Conservation (phyloP, 2,888 invertebrate species). For the Strigamia maritima region DNA sequence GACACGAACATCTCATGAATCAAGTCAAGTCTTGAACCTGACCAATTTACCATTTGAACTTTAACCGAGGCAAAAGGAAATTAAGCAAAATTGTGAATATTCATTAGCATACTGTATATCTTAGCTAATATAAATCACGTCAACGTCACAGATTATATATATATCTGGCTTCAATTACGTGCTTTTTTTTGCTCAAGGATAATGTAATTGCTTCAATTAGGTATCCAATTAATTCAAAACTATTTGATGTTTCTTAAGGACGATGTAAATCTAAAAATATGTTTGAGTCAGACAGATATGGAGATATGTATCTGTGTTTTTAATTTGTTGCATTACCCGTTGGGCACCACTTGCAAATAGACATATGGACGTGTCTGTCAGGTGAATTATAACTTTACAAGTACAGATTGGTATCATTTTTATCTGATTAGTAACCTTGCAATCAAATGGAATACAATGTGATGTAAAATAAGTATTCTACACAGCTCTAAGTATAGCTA, state of each 20-base stretch:
- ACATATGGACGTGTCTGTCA: background rate
- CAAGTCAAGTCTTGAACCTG: background rate
- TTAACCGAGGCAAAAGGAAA: background rate
- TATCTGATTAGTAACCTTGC: background rate
- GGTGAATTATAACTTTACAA: background rate
- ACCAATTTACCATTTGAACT: background rate
- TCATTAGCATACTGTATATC: too few relatives aligned
- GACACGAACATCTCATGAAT: slow-evolving; percentile 8
- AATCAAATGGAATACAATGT: background rate
- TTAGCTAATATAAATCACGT: background rate
- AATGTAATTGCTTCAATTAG: background rate
- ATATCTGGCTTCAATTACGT: too few relatives aligned
- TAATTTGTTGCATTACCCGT: background rate
- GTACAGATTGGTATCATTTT: background rate
- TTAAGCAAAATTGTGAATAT: background rate
- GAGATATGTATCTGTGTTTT: background rate
- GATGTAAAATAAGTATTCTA: background rate
- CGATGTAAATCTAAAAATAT: background rate
- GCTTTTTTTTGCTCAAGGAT: background rate
- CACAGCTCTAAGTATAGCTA: background rate
- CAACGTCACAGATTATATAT: background rate
- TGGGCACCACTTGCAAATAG: background rate
- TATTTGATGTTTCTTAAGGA: background rate
- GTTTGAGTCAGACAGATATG: background rate
- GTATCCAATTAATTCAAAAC: background rate